Evolutionary conservation across 2,113 vertebrate genomes (phyloP), one percentile per base, ranked within the genome.

Genomic region (Zosterops hypoxanthus): DNA sequence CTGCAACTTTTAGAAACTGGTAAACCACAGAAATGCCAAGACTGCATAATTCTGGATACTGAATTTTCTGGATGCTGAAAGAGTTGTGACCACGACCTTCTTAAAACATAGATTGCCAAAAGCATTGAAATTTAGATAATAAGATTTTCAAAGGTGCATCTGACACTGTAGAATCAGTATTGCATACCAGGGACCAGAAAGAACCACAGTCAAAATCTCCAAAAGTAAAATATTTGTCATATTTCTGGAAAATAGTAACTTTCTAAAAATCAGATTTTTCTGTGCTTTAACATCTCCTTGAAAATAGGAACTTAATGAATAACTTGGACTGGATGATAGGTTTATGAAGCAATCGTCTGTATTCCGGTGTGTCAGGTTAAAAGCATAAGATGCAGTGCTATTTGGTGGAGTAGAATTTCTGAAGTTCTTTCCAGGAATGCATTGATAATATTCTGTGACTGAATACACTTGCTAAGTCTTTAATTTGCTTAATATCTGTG

Each of bases 401-500:
- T 80, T 93, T 82, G 61, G 41, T 44, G 79, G 50, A 88, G 31
- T 12, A 76, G 49, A 90, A 90, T 94, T 93, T 77, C 66, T 85
- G 28, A 89, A 93, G 25, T 84, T 94, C 66, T 92, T 96, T 92
- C n/a, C 50, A 93, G 53, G 78, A 93, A 87, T 22, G 5, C 60
- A 85, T 12, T 88, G 78, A 85, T 90, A 90, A 87, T 84, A 65
- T 82, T 78, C 73, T 84, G 56, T 92, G 89, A 86, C 80, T 84
- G 92, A 94, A 92, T 91, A 66, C 8, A 60, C 56, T 81, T 81
- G 13, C 56, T 56, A 93, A 81, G n/a, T 94, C 91, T 93, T 94
- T 89, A 95, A 94, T 96, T 96, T 95, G 28, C 72, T 84, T 95
- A 82, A 86, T 94, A 88, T 88, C 80, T 95, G 49, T 94, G 65